A percentile compares a stretch with the other conserved stretches of the same genome.
phyloP scores from a whole-genome alignment of 1,140 invertebrate species.

The Euwallacea fornicatus region DNA sequence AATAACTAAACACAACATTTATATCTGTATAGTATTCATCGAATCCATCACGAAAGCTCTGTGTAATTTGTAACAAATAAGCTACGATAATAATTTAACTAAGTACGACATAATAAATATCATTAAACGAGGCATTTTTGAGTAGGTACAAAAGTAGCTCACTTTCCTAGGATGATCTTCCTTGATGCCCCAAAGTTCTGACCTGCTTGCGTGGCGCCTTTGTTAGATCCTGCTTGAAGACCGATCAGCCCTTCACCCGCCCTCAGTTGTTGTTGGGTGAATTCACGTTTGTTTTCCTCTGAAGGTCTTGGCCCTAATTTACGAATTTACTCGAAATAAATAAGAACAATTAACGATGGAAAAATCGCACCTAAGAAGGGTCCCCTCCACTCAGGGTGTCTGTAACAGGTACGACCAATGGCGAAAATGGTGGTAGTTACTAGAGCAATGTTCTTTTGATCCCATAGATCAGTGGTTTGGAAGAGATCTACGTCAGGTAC shows the following conservation, averaged over 20 bases:
- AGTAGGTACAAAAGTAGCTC: conserved; percentile 33
- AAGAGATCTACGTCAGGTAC: conserved; percentile 89
- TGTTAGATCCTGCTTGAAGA: conserved; percentile 90
- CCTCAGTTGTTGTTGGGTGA: conserved; percentile 82
- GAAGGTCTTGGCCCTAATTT: conserved; percentile 73
- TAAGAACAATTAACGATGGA: not conserved
- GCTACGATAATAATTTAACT: not conserved
- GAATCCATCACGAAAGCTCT: not conserved
- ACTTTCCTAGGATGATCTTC: conserved; percentile 83
- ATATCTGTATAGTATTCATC: too few species aligned
- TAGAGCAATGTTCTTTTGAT: conserved; percentile 88
- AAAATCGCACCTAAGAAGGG: conserved; percentile 62
- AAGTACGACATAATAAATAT: not conserved
- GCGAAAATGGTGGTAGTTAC: conserved; percentile 88
- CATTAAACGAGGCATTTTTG: not conserved
- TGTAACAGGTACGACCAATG: conserved; percentile 83
- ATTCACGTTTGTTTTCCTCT: conserved; percentile 86
- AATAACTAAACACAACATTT: too few species aligned
- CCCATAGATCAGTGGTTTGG: conserved; percentile 92
- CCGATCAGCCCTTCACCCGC: conserved; percentile 86
- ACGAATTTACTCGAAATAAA: not conserved
- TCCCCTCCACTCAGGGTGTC: conserved; percentile 83
- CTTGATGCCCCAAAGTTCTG: conserved; percentile 87
- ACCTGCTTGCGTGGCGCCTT: conserved; percentile 84
- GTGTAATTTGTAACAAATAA: conserved; percentile 10